Base-by-base conservation (phyloP, 2,113 vertebrate species). In the Bagarius yarrelli region DNA sequence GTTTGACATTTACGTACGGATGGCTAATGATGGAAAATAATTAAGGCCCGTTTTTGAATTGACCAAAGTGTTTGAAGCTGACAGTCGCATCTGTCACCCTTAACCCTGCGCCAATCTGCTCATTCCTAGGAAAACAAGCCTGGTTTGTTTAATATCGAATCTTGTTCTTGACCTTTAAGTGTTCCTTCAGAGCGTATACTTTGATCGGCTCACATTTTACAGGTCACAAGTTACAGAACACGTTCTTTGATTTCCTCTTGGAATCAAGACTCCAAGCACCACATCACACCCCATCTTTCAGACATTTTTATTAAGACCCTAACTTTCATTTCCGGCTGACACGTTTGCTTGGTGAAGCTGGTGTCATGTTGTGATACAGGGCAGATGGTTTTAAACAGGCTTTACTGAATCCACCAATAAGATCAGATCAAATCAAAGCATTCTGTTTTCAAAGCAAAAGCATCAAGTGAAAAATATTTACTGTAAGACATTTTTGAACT, bases 31-130 rank as follows among this genome's bases (percentile, higher is more conserved):
- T 40, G 14, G 27, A 30, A 40, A 69, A 25, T 57, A 40, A 80
- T 59, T 59, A 71, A 70, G 9, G 23, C 36, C 9, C 27, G 23
- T 56, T 67, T 40, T 47, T 21, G 12, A 59, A 27, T 30, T 52
- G 30, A 79, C 64, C 53, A 8, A 47, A 70, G 55, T n/a, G 47
- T 57, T 59, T 25, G 34, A 36, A 44, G 36, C 55, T n/a, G 36
- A 60, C 34, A 14, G 55, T 70, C 78, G 70, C 53, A 57, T 60
- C 55, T 60, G 55, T 44, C 66, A 71, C 47, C 40, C n/a, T 30
- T 4, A 47, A 15, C 53, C 57, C 12, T 13, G 18, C 27, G 30
- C 64, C 30, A 9, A 11, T 18, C 55, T 44, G 36, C 18, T 71
- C 55, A 52, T 61, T 50, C 25, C 23, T 15, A 61, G 78, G 1